A percentile compares a stretch with the other conserved stretches of the same genome.
phyloP scores from a whole-genome alignment of 2,113 vertebrate genomes.

The Chaetodon trifascialis region DNA sequence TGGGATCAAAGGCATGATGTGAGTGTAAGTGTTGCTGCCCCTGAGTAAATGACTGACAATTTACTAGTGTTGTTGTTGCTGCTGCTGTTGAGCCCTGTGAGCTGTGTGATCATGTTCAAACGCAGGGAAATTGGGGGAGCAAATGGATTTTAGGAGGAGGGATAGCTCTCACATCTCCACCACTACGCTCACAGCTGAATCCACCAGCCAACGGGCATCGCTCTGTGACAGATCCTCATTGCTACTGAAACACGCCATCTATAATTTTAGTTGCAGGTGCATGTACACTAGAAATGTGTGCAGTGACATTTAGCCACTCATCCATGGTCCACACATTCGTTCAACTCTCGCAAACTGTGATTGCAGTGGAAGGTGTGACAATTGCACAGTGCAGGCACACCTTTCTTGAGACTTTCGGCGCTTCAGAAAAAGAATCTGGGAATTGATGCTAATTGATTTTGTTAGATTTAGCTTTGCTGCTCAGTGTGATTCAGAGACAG shows the following conservation, averaged over 20 bases:
- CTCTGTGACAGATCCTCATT: slow-evolving; percentile 30
- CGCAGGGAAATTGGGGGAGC: slow-evolving; percentile 63
- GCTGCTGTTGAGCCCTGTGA: slow-evolving; percentile 52
- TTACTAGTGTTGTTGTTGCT: slow-evolving; percentile 61
- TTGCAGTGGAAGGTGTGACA: not conserved
- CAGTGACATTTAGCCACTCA: slow-evolving; percentile 38
- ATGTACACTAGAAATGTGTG: slow-evolving; percentile 13
- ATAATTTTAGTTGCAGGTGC: slow-evolving; percentile 46
- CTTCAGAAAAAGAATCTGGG: not conserved
- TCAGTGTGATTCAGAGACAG: not conserved
- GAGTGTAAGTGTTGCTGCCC: slow-evolving; percentile 68
- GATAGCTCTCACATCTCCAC: slow-evolving; percentile 47
- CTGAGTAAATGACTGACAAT: slow-evolving; percentile 72
- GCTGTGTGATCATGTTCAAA: slow-evolving; percentile 65
- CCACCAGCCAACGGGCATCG: slow-evolving; percentile 13
- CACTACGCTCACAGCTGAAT: slow-evolving; percentile 47
- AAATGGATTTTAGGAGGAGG: slow-evolving; percentile 60
- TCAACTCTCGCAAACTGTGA: not conserved
- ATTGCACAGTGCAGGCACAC: not conserved
- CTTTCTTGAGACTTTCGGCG: not conserved
- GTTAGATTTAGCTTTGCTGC: not conserved
- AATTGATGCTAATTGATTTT: not conserved
- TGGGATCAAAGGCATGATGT: slow-evolving; percentile 55
- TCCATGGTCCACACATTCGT: slow-evolving; percentile 1
- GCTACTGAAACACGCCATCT: slow-evolving; percentile 42